Evolutionary conservation across 2,888 invertebrate species (phyloP).

Genomic region (Sialis fuliginosa): DNA sequence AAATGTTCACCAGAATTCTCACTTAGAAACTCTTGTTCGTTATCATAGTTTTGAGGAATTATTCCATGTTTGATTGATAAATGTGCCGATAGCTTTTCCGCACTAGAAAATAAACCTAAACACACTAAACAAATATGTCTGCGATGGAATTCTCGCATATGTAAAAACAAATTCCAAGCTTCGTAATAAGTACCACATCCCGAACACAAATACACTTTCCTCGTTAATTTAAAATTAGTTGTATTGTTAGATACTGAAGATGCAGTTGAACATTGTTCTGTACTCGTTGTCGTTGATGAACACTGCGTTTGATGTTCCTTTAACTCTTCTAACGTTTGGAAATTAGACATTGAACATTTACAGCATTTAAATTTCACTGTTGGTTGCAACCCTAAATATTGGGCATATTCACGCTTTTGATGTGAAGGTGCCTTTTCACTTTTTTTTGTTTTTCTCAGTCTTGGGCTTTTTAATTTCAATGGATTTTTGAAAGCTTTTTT

Average conservation of each 20-base stretch:
- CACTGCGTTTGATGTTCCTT: conserved; percentile 54
- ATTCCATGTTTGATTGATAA: conserved; percentile 62
- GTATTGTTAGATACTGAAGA: conserved; percentile 25
- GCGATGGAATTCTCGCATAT: conserved; percentile 68
- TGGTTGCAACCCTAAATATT: conserved; percentile 52
- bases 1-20: conserved; percentile 50
- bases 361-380: conserved; percentile 56
- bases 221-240: conserved; percentile 44
- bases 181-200: conserved; percentile 72
- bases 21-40: conserved; percentile 47
- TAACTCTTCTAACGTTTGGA: conserved; percentile 43
- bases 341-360: conserved; percentile 51
- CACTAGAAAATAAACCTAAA: conserved; percentile 63
- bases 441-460: neutral
- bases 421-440: neutral
- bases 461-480: neutral
- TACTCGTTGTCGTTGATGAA: conserved; percentile 23
- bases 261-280: no score
- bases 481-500: neutral
- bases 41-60: conserved; percentile 47
- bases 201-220: conserved; percentile 65
- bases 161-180: conserved; percentile 71
- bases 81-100: conserved; percentile 63
- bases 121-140: conserved; percentile 71
- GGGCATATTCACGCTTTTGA: conserved; percentile 38